Evolutionary conservation across 1,140 invertebrate species (phyloP).

Genomic region (Solen grandis): DNA sequence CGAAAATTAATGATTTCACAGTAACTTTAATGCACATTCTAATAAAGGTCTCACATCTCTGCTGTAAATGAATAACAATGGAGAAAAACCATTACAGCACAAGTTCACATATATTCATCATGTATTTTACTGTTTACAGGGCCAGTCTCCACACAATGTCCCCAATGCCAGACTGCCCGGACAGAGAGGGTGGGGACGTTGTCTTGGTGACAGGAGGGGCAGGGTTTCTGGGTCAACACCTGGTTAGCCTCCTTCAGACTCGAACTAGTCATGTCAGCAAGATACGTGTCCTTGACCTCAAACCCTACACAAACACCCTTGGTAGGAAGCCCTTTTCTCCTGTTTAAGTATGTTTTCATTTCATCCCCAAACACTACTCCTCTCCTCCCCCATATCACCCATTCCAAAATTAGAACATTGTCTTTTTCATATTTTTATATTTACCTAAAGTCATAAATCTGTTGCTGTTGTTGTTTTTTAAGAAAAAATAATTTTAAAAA

Average conservation of each 20-base stretch:
- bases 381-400: not conserved
- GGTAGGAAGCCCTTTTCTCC: slow-evolving; percentile 53
- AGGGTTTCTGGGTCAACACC: slow-evolving; percentile 86
- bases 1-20: too few species aligned
- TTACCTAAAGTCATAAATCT: not conserved
- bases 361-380: not conserved
- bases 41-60: too few species aligned
- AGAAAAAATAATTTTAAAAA: not conserved
- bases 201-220: slow-evolving; percentile 83
- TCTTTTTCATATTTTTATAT: not conserved
- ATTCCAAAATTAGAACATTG: not conserved
- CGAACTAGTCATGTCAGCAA: slow-evolving; percentile 82
- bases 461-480: not conserved
- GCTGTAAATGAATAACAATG: too few species aligned
- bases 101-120: too few species aligned
- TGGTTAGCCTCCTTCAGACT: slow-evolving; percentile 83
- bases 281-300: slow-evolving; percentile 84
- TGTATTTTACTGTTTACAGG: too few species aligned
- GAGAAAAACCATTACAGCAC: too few species aligned
- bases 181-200: slow-evolving; percentile 6
- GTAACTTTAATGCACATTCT: too few species aligned
- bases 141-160: too few species aligned
- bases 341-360: too few species aligned
- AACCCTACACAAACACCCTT: slow-evolving; percentile 78
- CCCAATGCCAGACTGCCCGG: too few species aligned